Base-by-base conservation (phyloP, 2,888 invertebrate genomes). In the Diarsia dahlii region DNA sequence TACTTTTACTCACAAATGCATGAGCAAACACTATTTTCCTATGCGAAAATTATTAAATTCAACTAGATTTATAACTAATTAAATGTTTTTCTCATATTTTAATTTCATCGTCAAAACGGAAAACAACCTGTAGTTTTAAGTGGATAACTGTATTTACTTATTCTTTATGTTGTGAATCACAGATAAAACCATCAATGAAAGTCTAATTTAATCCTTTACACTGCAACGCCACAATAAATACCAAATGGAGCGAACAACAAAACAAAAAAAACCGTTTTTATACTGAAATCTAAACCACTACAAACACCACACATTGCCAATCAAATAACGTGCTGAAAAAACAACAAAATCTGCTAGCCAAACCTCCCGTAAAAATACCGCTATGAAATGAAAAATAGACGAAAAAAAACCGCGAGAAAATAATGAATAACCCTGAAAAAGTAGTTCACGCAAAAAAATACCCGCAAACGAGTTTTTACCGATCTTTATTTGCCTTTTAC, bases 401-500 rank as follows among this genome's bases (percentile, higher is more conserved):
- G 76, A 91, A 90, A 92, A 92, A 81, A 92, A 91, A 88, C 75
- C 70, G 45, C 70, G 69, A 71, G 76, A 90, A 90, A 77, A 85
- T 76, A 78, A 82, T 88, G 91, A 91, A 92, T 93, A 94, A 92
- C 91, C 92, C 91, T 92, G 93, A 94, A 94, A 94, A 92, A 78
- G 78, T 83, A 89, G 91, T 87, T 88, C 90, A 82, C 81, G 81
- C 91, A 90, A 93, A 94, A 95, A 95, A 93, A 86, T 80, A 76
- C 90, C 90, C 92, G 89, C 91, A 91, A 91, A 92, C 92, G 89
- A 92, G 94, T 95, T 95, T 93, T 89, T 87, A 91, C 93, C 93
- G 89, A 95, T 95, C 93, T 95, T 95, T 95, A 95, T 96, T 96
- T 95, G 95, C 94, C 93, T 95, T 94, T 95, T 93, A 93, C 94